Conservation (phyloP, 2,888 invertebrate genomes). For the Protophormia terraenovae region DNA sequence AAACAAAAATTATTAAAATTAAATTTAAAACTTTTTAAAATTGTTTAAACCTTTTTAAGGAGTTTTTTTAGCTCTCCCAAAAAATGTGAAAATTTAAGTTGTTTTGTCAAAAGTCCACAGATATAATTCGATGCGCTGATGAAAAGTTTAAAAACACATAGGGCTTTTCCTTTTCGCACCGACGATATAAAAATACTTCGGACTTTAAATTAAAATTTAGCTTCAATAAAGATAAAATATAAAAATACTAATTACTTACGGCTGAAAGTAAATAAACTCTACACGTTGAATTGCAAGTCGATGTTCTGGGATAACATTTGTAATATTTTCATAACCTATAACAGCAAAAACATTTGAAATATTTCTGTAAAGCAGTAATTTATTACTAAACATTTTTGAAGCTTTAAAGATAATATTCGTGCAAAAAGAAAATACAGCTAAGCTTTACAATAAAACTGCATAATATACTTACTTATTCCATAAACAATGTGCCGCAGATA, state of each 20-base stretch:
- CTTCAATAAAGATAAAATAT: not conserved
- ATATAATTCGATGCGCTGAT: too few relatives aligned
- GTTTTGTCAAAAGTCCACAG: too few relatives aligned
- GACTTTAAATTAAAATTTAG: too few relatives aligned
- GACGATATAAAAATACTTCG: too few relatives aligned
- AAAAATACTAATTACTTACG: slow-evolving; percentile 72
- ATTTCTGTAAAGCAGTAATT: slow-evolving; percentile 71
- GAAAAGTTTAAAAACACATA: too few relatives aligned
- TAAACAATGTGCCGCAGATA: slow-evolving; percentile 79
- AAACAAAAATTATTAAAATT: too few relatives aligned
- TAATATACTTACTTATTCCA: slow-evolving; percentile 75
- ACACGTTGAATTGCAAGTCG: slow-evolving; percentile 71
- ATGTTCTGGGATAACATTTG: slow-evolving; percentile 68
- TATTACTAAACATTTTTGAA: not conserved
- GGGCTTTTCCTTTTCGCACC: too few relatives aligned
- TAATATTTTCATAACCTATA: slow-evolving; percentile 76
- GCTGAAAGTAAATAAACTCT: slow-evolving; percentile 75
- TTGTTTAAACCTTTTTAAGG: too few relatives aligned
- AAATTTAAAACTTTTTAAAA: too few relatives aligned
- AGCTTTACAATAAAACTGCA: not conserved
- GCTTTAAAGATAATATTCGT: not conserved
- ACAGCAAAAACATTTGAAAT: slow-evolving; percentile 71
- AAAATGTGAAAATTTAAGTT: too few relatives aligned
- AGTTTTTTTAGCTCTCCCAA: too few relatives aligned
- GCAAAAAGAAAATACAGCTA: not conserved